Percentiles rank a stretch among this genome's conserved stretches.
These are phyloP conservation scores for Ochotona curzoniae DNA, from an alignment of 2,113 vertebrate species.

Conservation along the genomic window DNA sequence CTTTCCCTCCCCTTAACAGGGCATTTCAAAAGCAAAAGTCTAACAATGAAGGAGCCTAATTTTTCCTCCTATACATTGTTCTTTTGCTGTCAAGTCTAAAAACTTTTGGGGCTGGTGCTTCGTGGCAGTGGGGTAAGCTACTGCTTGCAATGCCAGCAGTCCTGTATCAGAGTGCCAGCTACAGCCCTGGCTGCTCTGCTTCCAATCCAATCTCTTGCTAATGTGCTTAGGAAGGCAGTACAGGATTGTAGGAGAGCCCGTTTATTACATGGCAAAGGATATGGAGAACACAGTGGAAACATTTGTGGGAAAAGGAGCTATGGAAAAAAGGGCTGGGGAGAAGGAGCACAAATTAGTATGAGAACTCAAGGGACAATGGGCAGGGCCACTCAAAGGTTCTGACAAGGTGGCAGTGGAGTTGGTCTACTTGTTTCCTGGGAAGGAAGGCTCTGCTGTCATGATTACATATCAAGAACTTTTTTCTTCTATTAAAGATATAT, in stretches of 20 bases:
- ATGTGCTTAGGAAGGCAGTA: too few species aligned
- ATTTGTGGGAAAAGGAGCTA: neutral
- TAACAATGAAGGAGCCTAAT: neutral
- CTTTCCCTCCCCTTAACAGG: neutral
- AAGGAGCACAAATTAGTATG: neutral
- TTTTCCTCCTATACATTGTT: neutral
- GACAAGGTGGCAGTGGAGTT: slow-evolving; percentile 29
- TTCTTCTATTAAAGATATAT: slow-evolving; percentile 81
- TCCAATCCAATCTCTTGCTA: neutral
- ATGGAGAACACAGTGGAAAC: neutral
- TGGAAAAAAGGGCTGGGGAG: neutral
- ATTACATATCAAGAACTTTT: slow-evolving; percentile 86
- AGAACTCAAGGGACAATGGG: neutral
- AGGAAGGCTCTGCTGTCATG: slow-evolving; percentile 61
- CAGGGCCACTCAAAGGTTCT: neutral
- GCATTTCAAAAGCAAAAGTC: neutral
- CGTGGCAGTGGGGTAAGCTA: too few species aligned
- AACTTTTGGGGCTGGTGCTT: neutral
- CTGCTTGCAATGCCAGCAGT: too few species aligned
- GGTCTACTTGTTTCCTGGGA: slow-evolving; percentile 35
- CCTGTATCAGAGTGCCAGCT: neutral
- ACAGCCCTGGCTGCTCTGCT: neutral
- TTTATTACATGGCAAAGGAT: neutral
- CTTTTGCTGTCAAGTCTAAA: neutral
- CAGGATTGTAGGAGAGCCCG: neutral